These are phyloP conservation scores for Labrus mixtus DNA, from an alignment of 2,113 vertebrate genomes.

Conservation along the genomic window DNA sequence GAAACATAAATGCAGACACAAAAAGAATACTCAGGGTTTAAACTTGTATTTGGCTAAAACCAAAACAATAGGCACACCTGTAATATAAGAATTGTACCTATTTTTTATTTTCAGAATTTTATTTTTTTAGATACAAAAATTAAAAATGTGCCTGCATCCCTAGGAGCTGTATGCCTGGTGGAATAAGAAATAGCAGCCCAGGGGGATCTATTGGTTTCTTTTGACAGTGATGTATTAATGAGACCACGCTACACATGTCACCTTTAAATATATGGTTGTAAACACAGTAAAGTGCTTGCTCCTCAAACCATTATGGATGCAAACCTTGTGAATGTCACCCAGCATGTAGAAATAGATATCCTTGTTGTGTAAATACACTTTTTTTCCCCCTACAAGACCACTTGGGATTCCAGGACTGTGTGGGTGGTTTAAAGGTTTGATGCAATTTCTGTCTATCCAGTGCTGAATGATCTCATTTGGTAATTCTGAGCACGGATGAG, in stretches of 20 bases:
- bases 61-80: background rate
- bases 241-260: slow-evolving; percentile 54
- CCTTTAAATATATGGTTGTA: slow-evolving; percentile 59
- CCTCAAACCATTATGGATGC: slow-evolving; percentile 43
- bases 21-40: slow-evolving; percentile 10
- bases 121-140: background rate
- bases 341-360: background rate
- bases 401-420: background rate
- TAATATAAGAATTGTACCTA: background rate
- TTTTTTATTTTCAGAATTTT: background rate
- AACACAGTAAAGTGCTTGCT: slow-evolving; percentile 60
- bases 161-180: background rate
- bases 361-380: slow-evolving; percentile 15
- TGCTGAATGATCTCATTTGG: slow-evolving; percentile 2
- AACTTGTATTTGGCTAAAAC: background rate
- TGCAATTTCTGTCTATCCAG: slow-evolving; percentile 17
- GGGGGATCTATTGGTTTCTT: slow-evolving; percentile 31
- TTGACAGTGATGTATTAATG: slow-evolving; percentile 66
- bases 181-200: slow-evolving; percentile 34
- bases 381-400: background rate
- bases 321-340: slow-evolving; percentile 56
- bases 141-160: slow-evolving; percentile 7
- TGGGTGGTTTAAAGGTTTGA: slow-evolving; percentile 27
- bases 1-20: slow-evolving; percentile 28
- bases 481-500: background rate